These are phyloP conservation scores for Scomber scombrus DNA, from an alignment of 2,113 vertebrate species.

Conservation along the genomic window DNA sequence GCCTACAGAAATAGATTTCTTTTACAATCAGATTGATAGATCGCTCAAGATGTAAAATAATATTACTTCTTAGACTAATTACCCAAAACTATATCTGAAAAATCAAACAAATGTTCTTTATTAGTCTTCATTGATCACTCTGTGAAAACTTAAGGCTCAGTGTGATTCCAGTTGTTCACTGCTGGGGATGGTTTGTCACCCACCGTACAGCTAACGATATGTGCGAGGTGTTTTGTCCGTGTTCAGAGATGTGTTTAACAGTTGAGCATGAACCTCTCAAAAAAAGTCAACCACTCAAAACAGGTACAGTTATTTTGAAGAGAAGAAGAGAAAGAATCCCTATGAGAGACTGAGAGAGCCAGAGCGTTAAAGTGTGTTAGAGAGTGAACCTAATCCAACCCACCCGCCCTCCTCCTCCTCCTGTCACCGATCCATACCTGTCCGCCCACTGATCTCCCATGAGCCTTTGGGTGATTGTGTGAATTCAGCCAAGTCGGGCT, in stretches of 20 bases:
- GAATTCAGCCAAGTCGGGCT: constrained; percentile 58
- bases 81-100: too few relatives aligned
- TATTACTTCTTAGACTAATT: too few relatives aligned
- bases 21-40: too few relatives aligned
- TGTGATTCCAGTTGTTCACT: not conserved
- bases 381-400: constrained; percentile 53
- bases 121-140: not conserved
- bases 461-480: constrained; percentile 66
- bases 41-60: too few relatives aligned
- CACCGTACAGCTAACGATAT: not conserved
- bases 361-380: constrained; percentile 43
- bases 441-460: constrained; percentile 77
- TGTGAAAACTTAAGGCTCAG: not conserved
- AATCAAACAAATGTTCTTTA: not conserved
- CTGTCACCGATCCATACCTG: constrained; percentile 73
- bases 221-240: not conserved
- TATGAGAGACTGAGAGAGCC: constrained; percentile 16
- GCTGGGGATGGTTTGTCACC: not conserved
- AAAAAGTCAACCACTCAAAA: not conserved
- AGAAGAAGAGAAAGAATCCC: constrained; percentile 12
- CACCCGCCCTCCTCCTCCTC: constrained; percentile 26
- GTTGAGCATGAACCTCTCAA: constrained; percentile 9
- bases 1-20: too few relatives aligned
- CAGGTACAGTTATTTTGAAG: constrained; percentile 1
- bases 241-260: not conserved